Conservation (phyloP, 2,888 invertebrate genomes). For the Drosophila flavopinicola region DNA sequence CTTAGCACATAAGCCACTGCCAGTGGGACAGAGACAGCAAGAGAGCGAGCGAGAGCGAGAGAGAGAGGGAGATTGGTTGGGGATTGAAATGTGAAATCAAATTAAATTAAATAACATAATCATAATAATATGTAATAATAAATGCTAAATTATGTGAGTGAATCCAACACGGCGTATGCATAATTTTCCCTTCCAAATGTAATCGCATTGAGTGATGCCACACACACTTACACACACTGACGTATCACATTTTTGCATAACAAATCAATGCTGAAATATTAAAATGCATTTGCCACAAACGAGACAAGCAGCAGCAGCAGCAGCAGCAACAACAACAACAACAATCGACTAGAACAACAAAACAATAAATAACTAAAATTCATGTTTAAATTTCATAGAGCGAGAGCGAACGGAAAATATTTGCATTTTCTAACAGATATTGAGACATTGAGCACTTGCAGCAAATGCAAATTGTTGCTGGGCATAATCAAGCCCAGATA, state of each 20-base stretch:
- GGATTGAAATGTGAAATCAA: constrained; percentile 60
- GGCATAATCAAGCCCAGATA: constrained; percentile 42
- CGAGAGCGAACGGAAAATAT: constrained; percentile 43
- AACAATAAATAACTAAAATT: constrained; percentile 73
- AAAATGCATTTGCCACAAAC: constrained; percentile 75
- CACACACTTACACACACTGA: constrained; percentile 9
- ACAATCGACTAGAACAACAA: constrained; percentile 33
- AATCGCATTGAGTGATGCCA: constrained; percentile 69
- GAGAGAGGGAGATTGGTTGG: constrained; percentile 1
- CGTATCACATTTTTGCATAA: constrained; percentile 69
- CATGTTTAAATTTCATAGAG: constrained; percentile 70
- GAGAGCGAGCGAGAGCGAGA: constrained; percentile 5
- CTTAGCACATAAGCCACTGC: constrained; percentile 51
- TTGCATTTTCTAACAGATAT: constrained; percentile 63
- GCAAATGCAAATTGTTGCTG: constrained; percentile 54
- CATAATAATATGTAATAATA: constrained; percentile 77
- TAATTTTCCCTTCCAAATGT: constrained; percentile 56
- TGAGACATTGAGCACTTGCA: constrained; percentile 53
- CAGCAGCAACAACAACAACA: constrained; percentile 13
- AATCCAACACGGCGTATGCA: constrained; percentile 72
- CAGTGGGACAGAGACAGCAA: neutral
- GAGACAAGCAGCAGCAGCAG: constrained; percentile 44
- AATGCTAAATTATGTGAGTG: constrained; percentile 75
- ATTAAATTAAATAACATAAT: constrained; percentile 80
- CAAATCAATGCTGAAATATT: constrained; percentile 76